Base-by-base conservation (phyloP, 2,888 invertebrate genomes). In the Hydrotaea diabolus region DNA sequence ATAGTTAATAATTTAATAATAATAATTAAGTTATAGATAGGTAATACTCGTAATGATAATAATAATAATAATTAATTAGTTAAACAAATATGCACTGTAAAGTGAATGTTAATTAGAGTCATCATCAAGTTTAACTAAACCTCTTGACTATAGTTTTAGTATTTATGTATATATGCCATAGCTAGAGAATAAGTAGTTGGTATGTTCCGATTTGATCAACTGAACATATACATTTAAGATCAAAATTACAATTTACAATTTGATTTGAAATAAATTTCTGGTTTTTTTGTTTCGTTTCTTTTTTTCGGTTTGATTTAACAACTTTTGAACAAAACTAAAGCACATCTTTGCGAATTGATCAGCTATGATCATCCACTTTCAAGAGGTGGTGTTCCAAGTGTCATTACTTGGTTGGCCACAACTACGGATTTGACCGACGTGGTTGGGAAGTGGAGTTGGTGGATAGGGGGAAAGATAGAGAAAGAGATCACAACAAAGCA, bases 401-500 rank as follows among this genome's bases (percentile, higher is more conserved):
- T 62, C 3, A n/a, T 59, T 59, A 15, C 31, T 62, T 31, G 62
- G 26, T 36, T 17, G 31, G 31, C 62, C 31, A 62, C n/a, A 2
- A n/a, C 49, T 49, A 49, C 49, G n/a, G 49, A 49, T 49, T 49
- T n/a, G 2, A 2, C 3, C 49, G 49, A n/a, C 49, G 49, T 7
- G 49, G 49, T 49, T 49, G n/a, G n/a, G 31, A n/a, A 36, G 17
- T 62, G 62, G 26, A 26, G 31, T 31, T 62, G 26, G 62, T 26
- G 23, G 26, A 13, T 59, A 26, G 49, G 62, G 62, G 62, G 62
- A 13, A 39, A 69, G 2, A 49, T 8, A 49, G 49, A 49, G 17
- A 66, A 66, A 69, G 46, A 69, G 69, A 69, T 69, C 39, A 69
- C 69, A 69, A 62, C 62, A 62, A 62, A 69, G 46, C 15, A 46